Conservation (phyloP, 1,140 invertebrate species). For the Drosophila bipectinata region DNA sequence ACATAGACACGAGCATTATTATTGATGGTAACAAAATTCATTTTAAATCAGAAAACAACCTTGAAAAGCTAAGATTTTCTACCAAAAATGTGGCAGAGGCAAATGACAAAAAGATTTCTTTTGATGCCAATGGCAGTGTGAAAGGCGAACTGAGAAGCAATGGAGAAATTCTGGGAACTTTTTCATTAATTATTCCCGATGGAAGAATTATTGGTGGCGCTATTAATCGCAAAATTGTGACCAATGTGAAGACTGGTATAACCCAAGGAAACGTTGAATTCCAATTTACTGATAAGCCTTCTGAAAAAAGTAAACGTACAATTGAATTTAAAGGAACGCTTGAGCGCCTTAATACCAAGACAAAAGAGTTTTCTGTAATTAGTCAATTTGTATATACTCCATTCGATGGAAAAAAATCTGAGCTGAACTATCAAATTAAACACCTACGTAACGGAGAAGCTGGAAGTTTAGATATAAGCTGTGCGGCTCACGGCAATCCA, state of each 20-base stretch:
- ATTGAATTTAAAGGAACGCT: constrained; percentile 83
- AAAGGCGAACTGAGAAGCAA: constrained; percentile 84
- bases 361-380: constrained; percentile 77
- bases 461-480: constrained; percentile 48
- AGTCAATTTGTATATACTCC: constrained; percentile 78
- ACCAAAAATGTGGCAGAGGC: constrained; percentile 86
- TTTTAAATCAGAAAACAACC: constrained; percentile 86
- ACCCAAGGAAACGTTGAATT: constrained; percentile 69
- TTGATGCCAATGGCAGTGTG: constrained; percentile 84
- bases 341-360: constrained; percentile 84
- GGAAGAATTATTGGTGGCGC: constrained; percentile 73
- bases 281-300: constrained; percentile 73
- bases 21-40: constrained; percentile 88
- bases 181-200: constrained; percentile 63
- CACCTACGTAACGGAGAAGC: constrained; percentile 68
- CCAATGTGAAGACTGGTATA: constrained; percentile 63
- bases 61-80: constrained; percentile 86
- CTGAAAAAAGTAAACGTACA: constrained; percentile 83
- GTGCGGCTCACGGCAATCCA: constrained; percentile 77
- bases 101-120: constrained; percentile 84
- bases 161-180: constrained; percentile 83
- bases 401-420: constrained; percentile 74
- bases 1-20: constrained; percentile 86
- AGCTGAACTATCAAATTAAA: constrained; percentile 59
- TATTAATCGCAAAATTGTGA: constrained; percentile 73